These are phyloP conservation scores for Oncorhynchus keta DNA, from an alignment of 2,113 vertebrate species.

Conservation along the genomic window DNA sequence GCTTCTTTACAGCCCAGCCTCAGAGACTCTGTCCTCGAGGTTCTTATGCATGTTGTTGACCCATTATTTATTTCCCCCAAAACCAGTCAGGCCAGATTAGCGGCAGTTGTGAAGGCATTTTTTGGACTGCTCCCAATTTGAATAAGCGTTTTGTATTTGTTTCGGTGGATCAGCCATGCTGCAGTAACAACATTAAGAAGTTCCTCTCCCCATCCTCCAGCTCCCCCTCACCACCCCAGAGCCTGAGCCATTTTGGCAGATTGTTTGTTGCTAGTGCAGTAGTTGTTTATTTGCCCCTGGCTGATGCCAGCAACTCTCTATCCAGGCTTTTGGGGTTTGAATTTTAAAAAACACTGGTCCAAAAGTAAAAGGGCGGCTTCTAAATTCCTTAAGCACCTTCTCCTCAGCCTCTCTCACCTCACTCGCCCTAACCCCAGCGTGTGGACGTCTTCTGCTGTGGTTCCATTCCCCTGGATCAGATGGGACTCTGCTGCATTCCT, in stretches of 20 bases:
- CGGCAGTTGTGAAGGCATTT: too few species aligned
- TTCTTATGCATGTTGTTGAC: too few species aligned
- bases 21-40: too few species aligned
- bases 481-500: slow-evolving; percentile 41
- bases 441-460: slow-evolving; percentile 29
- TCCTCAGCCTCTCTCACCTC: not conserved
- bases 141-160: too few species aligned
- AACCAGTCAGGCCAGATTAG: too few species aligned
- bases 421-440: slow-evolving; percentile 12
- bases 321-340: slow-evolving; percentile 32
- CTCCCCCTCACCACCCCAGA: slow-evolving; percentile 4
- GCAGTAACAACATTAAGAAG: too few species aligned
- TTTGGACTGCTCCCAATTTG: too few species aligned
- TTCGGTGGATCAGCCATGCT: too few species aligned
- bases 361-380: slow-evolving; percentile 38
- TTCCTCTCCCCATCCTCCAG: too few species aligned
- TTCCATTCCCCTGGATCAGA: slow-evolving; percentile 38
- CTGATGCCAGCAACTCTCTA: slow-evolving; percentile 25
- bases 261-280: slow-evolving; percentile 40
- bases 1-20: too few species aligned
- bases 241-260: slow-evolving; percentile 13
- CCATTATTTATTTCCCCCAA: too few species aligned
- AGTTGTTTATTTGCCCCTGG: slow-evolving; percentile 47
- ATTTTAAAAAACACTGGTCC: slow-evolving; percentile 37
- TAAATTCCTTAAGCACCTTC: slow-evolving; percentile 1